Base-by-base conservation (phyloP, 2,797 vertebrate species). In the Odontamblyopus lacepedii region DNA sequence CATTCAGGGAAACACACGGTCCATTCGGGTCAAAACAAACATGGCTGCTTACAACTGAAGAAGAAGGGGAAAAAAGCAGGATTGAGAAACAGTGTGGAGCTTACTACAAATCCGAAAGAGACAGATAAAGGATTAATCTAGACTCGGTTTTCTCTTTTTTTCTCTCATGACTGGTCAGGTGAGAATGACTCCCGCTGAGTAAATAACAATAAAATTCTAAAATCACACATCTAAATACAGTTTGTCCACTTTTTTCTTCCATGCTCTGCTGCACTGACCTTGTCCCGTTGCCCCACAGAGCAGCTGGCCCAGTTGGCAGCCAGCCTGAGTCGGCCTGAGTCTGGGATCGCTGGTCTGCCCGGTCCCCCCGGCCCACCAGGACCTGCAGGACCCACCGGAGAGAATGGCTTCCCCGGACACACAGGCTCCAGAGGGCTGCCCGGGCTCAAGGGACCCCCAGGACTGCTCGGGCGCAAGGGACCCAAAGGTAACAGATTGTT, bases 261-360 rank as follows among this genome's bases (percentile, higher is more conserved):
- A 63, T 19, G 27, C 63, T 44, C 26, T 16, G 2, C 60, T 18
- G 53, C 19, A n/a, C 53, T 56, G 55, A 56, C 23, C 23, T 9
- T 26, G n/a, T 70, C 38, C 32, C 4, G 78, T 70, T 44, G 69
- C 59, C 76, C 79, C 89, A 93, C 90, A 99, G 97, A 98, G 85
- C 97, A 98, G 89, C 89, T 99, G 71, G 95, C 95, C 80, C 95
- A 96, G 88, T 92, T 99, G 89, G 97, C 97, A 81, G 96, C 97
- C 62, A 98, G 96, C 76, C 94, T 99, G 55, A 95, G 82, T 73
- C 91, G 96, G 76, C 97, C 97, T 0, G 96, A 97, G 75, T 94
- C 94, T 0, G 97, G 97, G 32, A 91, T 93, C 71, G 71, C 94
- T 0, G 97, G 97, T 26, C 86, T 97, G 8, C 96, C 95, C 0